Evolutionary conservation across 64 coral and sea anemone genomes (phyloP).

Genomic region (Actinia equina): DNA sequence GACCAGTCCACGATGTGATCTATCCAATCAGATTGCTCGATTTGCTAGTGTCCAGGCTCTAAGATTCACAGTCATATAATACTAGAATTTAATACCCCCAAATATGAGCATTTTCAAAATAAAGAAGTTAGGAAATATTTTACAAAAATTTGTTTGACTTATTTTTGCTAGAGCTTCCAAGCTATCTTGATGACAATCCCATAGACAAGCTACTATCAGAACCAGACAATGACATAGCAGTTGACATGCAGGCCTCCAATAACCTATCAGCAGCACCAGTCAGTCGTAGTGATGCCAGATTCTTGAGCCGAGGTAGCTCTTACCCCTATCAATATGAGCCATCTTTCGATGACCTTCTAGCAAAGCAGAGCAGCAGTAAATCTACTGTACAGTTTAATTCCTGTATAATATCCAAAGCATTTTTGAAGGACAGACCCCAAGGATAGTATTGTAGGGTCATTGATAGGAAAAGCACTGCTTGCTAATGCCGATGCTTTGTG

Average conservation of each 20-base stretch:
- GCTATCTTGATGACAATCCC: neutral
- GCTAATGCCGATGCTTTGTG: slow-evolving; percentile 88
- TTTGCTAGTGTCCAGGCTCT: no score
- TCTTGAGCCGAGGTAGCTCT: slow-evolving; percentile 67
- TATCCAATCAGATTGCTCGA: no score
- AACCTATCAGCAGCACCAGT: neutral
- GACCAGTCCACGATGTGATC: no score
- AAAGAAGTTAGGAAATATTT: no score
- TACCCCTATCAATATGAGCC: slow-evolving; percentile 65
- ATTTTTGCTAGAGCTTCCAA: neutral
- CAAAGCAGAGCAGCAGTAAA: slow-evolving; percentile 44
- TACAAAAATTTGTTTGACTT: neutral
- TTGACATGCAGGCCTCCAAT: neutral
- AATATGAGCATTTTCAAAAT: no score
- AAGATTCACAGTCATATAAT: no score
- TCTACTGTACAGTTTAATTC: slow-evolving; percentile 83
- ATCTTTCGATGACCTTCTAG: slow-evolving; percentile 64
- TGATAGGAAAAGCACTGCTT: slow-evolving; percentile 78
- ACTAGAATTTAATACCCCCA: no score
- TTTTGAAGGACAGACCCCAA: slow-evolving; percentile 87
- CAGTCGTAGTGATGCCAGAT: slow-evolving; percentile 33
- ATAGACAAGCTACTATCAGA: neutral
- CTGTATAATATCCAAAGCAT: slow-evolving; percentile 88
- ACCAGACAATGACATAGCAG: neutral
- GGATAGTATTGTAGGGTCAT: slow-evolving; percentile 62